Base-by-base conservation (phyloP, 2,113 vertebrate species). In the Hemiscyllium ocellatum region DNA sequence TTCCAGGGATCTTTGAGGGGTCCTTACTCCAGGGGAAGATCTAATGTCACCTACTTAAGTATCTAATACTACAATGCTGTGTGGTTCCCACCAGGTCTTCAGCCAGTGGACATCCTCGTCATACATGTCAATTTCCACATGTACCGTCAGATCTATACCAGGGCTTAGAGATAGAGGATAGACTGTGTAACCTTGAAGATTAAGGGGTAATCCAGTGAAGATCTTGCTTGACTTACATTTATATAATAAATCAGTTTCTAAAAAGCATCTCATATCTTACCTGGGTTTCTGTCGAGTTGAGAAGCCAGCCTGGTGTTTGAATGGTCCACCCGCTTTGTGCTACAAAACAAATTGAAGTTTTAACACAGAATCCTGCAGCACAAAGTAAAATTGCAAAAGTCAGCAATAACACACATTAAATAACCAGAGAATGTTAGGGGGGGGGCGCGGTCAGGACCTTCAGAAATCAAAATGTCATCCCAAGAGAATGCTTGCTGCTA, bases 201-300 rank as follows among this genome's bases (percentile, higher is more conserved):
- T 87, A 24, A 87, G 85, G 37, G 42, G 4, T 47, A 42, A 80
- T 80, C 12, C 47, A 42, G 47, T 50, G 52, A 93, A 37, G 61
- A 66, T 93, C 37, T 68, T 66, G n/a, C 65, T 68, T 66, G 89
- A 93, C 12, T 24, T 26, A 24, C 50, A 87, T 93, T 76, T 37
- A 37, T 33, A 42, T 17, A 26, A 26, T 15, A 72, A 10, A 72
- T 72, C 10, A 95, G 15, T 61, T 86, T 6, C 26, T 52, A 29
- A 33, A 47, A 66, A 76, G 20, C 22, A 4, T 5, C 33, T 86
- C 66, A 61, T 20, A 95, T 86, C 95, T 96, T 97, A 98, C 98
- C 98, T 98, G 98, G 98, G 97, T 98, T 99, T 97, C 98, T 98
- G 97, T 99, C 98, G 96, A 99, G 98, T 96, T 99, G 98, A 0